A percentile compares a stretch with the other conserved stretches of the same genome.
Evolutionary conservation across 2,888 invertebrate species (phyloP).

Genomic region (Gymnocheta viridis): DNA sequence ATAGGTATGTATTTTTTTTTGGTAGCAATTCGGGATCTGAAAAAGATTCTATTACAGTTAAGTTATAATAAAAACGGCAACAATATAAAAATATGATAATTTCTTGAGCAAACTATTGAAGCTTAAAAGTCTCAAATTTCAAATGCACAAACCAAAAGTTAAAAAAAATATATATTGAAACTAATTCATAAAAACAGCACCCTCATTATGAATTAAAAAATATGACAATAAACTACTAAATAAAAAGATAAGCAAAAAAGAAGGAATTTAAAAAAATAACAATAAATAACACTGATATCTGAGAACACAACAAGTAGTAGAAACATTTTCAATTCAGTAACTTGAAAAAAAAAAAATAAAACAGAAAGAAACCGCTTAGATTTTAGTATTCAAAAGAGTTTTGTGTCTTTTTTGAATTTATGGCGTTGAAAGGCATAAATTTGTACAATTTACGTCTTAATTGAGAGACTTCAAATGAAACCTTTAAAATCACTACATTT

Average conservation of each 20-base stretch:
- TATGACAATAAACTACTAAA: slow-evolving; percentile 46
- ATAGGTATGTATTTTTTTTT: no score
- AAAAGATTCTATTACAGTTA: slow-evolving; percentile 49
- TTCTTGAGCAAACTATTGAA: slow-evolving; percentile 56
- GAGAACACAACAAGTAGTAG: slow-evolving; percentile 61
- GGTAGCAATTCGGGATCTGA: slow-evolving; percentile 15
- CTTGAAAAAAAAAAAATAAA: slow-evolving; percentile 33
- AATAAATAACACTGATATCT: slow-evolving; percentile 45
- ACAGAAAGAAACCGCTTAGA: slow-evolving; percentile 50
- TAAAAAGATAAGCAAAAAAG: slow-evolving; percentile 36
- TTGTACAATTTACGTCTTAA: slow-evolving; percentile 75
- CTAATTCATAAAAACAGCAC: slow-evolving; percentile 64
- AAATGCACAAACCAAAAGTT: slow-evolving; percentile 35
- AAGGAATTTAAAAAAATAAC: background rate
- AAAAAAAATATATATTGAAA: slow-evolving; percentile 35
- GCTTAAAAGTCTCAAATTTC: slow-evolving; percentile 66
- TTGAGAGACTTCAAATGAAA: slow-evolving; percentile 72
- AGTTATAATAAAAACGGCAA: background rate
- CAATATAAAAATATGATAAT: slow-evolving; percentile 26
- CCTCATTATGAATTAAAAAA: slow-evolving; percentile 65
- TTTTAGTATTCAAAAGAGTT: slow-evolving; percentile 43
- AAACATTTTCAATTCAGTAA: slow-evolving; percentile 61
- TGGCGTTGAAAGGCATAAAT: slow-evolving; percentile 72
- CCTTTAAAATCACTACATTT: slow-evolving; percentile 68
- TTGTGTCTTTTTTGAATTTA: slow-evolving; percentile 51